Base-by-base conservation (phyloP, 2,888 invertebrate species). In the Drosophila merina region DNA sequence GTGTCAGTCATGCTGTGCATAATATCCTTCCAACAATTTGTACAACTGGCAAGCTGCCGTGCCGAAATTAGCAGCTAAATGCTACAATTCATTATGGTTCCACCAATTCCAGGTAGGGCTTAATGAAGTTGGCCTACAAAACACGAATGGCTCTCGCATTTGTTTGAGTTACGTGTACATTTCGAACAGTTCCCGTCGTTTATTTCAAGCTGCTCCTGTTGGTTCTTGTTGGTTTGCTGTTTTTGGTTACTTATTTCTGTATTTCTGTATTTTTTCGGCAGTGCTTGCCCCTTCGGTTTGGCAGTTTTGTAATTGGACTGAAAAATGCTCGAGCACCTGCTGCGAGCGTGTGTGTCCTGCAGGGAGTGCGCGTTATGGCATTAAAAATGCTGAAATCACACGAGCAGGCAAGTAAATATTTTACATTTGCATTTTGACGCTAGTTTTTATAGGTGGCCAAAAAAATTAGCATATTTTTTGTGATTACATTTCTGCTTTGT, bases 361-460 rank as follows among this genome's bases (percentile, higher is more conserved):
- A 44, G 40, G 62, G 47, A 42, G 63, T 49, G 71, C 64, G 63
- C 56, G 71, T 72, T 72, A 55, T 72, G 72, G 49, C 77, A 86
- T 85, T 72, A 79, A 79, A 86, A 79, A 86, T 81, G 82, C 71
- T 84, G 77, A 84, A 79, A 81, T 84, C 75, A 76, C 85, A 86
- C 79, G 77, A 79, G 62, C 77, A 56, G 72, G 74, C 72, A 82
- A 84, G 75, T 84, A 77, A 72, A 84, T 84, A 86, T 84, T 84
- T 81, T 79, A 86, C 80, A 82, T 84, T 86, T 84, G 73, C 84
- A 86, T 84, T 81, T 84, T 74, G 86, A 77, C 81, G 77, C 84
- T 83, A 83, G 76, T 83, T 83, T 82, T 77, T 77, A 69, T 70
- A 69, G 75, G 49, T 44, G 33, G 38, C 50, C 56, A 75, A 70